Conservation (phyloP, 2,888 invertebrate genomes). For the Ochlodes sylvanus region DNA sequence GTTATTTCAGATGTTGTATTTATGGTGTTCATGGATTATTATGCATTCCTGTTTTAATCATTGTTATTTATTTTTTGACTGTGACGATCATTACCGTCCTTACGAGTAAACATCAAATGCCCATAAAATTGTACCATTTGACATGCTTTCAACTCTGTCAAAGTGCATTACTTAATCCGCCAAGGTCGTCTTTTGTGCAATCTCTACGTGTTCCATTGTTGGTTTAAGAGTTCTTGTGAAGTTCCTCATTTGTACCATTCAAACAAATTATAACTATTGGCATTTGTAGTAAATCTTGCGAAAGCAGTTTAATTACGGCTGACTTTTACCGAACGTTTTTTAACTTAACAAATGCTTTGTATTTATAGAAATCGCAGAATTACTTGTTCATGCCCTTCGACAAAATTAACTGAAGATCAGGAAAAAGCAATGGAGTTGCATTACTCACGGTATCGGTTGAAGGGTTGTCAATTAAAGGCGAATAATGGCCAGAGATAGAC, state of each 20-base stretch:
- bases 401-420: too few species aligned
- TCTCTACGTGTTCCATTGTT: constrained; percentile 29
- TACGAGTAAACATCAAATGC: background rate
- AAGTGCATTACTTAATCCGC: constrained; percentile 21
- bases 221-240: constrained; percentile 2
- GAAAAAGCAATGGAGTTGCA: too few species aligned
- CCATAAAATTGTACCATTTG: constrained; percentile 7
- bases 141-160: constrained; percentile 23
- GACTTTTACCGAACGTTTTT: background rate
- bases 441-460: too few species aligned
- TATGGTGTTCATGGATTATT: too few species aligned
- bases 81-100: background rate
- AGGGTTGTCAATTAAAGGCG: too few species aligned
- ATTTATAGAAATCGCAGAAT: background rate
- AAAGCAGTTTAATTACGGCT: constrained; percentile 3
- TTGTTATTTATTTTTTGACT: too few species aligned
- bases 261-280: constrained; percentile 19
- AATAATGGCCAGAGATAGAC: too few species aligned
- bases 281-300: constrained; percentile 16
- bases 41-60: too few species aligned
- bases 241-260: constrained; percentile 24
- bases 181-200: constrained; percentile 21
- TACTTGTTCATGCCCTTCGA: background rate
- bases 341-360: background rate
- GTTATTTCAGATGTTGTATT: too few species aligned